Percentiles rank a stretch among this genome's conserved stretches.
Conservation (phyloP, 2,113 vertebrate genomes). For the Notechis scutatus region DNA sequence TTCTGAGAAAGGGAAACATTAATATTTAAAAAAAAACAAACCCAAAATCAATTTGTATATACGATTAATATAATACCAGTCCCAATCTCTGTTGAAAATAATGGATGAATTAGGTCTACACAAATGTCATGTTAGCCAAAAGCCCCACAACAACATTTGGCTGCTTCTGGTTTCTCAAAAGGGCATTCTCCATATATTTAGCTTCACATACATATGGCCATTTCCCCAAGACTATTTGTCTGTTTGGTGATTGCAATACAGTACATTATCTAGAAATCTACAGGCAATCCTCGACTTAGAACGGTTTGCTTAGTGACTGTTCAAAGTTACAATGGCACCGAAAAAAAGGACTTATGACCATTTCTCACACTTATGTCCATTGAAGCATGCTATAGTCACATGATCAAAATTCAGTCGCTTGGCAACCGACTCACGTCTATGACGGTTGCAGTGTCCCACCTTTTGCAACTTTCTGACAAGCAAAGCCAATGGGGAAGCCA, state of each 20-base stretch:
- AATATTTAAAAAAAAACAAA: background rate
- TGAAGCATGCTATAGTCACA: background rate
- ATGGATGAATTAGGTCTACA: background rate
- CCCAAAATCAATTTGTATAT: background rate
- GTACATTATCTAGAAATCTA: background rate
- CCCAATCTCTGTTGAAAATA: background rate
- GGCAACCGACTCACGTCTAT: background rate
- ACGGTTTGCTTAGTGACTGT: background rate
- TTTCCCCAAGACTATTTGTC: background rate
- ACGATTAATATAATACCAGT: background rate
- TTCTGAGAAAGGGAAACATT: background rate
- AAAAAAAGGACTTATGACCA: background rate
- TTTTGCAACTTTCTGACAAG: background rate
- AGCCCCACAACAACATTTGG: background rate
- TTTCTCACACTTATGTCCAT: background rate
- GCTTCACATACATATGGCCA: background rate
- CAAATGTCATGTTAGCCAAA: background rate
- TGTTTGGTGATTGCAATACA: background rate
- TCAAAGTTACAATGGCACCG: background rate
- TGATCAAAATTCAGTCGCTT: background rate
- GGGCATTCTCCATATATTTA: background rate
- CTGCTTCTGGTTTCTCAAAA: background rate
- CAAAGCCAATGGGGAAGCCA: background rate
- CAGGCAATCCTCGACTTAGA: background rate
- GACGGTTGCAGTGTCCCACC: background rate